These are phyloP conservation scores for Chrysocyon brachyurus DNA, from an alignment of 2,797 vertebrate species.

Conservation along the genomic window DNA sequence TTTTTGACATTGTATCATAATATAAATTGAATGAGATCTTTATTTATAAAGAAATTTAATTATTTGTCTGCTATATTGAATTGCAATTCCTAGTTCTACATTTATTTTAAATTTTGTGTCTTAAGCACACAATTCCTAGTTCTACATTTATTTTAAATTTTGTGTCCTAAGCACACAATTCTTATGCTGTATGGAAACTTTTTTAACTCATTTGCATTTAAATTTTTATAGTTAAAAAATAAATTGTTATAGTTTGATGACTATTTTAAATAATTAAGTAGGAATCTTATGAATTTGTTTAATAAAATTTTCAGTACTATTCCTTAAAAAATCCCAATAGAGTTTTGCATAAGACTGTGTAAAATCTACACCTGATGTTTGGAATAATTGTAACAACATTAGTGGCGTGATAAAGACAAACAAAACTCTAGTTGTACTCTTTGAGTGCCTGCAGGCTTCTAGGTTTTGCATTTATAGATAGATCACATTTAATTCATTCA, in stretches of 20 bases:
- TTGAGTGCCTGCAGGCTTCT: background rate
- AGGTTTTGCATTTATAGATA: background rate
- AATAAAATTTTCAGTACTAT: background rate
- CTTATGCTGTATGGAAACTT: background rate
- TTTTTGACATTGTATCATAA: background rate
- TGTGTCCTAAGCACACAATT: background rate
- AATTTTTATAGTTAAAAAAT: background rate
- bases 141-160: background rate
- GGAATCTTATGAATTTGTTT: background rate
- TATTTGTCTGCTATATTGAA: background rate
- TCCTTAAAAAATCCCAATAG: background rate
- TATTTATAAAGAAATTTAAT: constrained; percentile 9
- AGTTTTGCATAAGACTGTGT: background rate
- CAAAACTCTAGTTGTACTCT: background rate
- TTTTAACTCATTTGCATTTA: background rate
- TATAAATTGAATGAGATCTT: background rate
- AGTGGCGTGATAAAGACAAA: background rate
- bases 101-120: background rate
- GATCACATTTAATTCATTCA: background rate
- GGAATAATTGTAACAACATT: background rate
- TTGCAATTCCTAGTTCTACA: background rate
- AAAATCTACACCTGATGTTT: background rate
- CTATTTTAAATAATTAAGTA: background rate
- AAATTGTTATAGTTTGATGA: constrained; percentile 8
- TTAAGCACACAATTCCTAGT: background rate